Evolutionary conservation across 2,888 invertebrate genomes (phyloP).

Genomic region (Busseola fusca): DNA sequence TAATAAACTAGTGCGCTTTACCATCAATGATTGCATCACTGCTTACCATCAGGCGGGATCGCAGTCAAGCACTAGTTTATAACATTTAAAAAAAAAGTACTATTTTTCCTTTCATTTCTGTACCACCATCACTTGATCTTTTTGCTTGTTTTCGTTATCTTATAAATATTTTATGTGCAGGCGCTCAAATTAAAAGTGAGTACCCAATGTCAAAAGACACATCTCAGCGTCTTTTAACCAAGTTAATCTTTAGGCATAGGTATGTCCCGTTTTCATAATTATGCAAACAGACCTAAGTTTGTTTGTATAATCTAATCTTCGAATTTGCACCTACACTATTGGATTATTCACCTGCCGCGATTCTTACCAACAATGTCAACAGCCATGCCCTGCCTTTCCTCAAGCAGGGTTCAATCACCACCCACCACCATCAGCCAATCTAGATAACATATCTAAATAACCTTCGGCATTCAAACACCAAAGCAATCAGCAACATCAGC

Average conservation of each 20-base stretch:
- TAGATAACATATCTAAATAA: slow-evolving; percentile 36
- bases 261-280: neutral
- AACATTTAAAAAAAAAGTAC: no score
- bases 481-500: slow-evolving; percentile 47
- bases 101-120: neutral
- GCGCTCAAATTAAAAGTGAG: neutral
- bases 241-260: neutral
- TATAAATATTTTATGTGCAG: neutral
- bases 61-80: no score
- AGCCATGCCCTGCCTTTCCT: neutral
- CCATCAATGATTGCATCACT: no score
- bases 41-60: no score
- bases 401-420: neutral
- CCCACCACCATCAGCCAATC: slow-evolving; percentile 5
- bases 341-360: neutral
- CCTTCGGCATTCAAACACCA: slow-evolving; percentile 36
- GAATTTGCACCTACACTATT: neutral
- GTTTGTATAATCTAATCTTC: neutral
- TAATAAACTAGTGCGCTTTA: no score
- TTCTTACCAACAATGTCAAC: neutral
- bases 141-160: neutral
- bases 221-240: neutral
- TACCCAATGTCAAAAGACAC: neutral
- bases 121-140: neutral
- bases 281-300: neutral